Percentiles rank a stretch among this genome's conserved stretches.
phyloP scores from a whole-genome alignment of 2,113 vertebrate species.

The Gadus macrocephalus region DNA sequence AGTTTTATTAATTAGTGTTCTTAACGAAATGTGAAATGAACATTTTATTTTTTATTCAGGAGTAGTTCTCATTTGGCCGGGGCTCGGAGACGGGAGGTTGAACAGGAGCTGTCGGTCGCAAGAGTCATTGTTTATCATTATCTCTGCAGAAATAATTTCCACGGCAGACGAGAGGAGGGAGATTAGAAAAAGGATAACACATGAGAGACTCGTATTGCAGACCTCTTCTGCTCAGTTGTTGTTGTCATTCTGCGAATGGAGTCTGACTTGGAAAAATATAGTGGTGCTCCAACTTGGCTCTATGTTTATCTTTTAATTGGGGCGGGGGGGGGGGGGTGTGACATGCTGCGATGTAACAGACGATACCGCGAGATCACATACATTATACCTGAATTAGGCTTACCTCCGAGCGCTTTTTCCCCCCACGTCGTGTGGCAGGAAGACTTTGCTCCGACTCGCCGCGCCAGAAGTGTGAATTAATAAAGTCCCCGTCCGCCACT shows the following conservation, averaged over 20 bases:
- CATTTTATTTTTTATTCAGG: conserved; percentile 40
- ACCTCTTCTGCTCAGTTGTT: background rate
- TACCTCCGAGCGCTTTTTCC: background rate
- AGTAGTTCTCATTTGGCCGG: conserved; percentile 45
- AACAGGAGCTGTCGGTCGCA: conserved; percentile 14
- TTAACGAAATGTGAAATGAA: conserved; percentile 49
- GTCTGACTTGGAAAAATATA: background rate
- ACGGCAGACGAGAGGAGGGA: background rate
- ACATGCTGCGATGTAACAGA: conserved; percentile 2
- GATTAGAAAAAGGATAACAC: background rate
- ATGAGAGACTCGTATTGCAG: background rate
- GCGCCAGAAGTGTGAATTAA: conserved; percentile 39
- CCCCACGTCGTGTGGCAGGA: conserved; percentile 19
- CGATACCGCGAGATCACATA: conserved; percentile 25
- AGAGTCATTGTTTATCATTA: conserved; percentile 7
- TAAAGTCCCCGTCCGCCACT: conserved; percentile 33
- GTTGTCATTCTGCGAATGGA: background rate
- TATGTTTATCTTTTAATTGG: conserved; percentile 14
- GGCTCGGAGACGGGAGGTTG: conserved; percentile 28
- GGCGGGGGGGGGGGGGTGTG: background rate
- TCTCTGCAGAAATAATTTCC: conserved; percentile 1
- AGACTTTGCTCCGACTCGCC: background rate
- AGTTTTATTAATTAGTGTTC: conserved; percentile 53
- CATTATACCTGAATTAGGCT: conserved; percentile 7
- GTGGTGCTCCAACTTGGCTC: background rate